These are phyloP conservation scores for Drosophila kanekoi DNA, from an alignment of 2,888 invertebrate species.

Conservation along the genomic window DNA sequence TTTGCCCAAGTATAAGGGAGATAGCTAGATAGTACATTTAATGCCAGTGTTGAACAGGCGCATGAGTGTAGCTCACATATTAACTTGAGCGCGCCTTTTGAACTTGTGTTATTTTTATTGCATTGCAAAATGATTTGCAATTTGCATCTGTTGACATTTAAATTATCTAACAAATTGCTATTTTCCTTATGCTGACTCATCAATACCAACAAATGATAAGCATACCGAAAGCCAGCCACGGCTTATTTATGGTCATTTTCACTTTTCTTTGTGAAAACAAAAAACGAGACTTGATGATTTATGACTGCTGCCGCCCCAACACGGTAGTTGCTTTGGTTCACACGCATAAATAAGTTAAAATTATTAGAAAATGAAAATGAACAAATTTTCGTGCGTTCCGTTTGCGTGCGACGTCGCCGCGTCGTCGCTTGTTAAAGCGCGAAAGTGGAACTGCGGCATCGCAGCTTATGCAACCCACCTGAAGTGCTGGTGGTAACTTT, in stretches of 20 bases:
- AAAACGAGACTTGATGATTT: constrained; percentile 48
- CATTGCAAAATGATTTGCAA: constrained; percentile 13
- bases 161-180: constrained; percentile 10
- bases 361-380: constrained; percentile 56
- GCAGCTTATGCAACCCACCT: constrained; percentile 56
- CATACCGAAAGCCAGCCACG: constrained; percentile 3
- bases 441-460: constrained; percentile 19
- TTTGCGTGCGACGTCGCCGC: constrained; percentile 48
- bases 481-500: constrained; percentile 24
- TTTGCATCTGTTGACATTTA: constrained; percentile 3
- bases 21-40: not conserved
- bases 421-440: constrained; percentile 12
- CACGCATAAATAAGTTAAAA: constrained; percentile 71
- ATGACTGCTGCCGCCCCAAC: constrained; percentile 42
- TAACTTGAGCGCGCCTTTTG: constrained; percentile 11
- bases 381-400: constrained; percentile 17
- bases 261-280: constrained; percentile 17
- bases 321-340: constrained; percentile 50
- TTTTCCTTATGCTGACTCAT: constrained; percentile 10
- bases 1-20: constrained; percentile 6
- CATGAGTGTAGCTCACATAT: not conserved
- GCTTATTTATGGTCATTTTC: constrained; percentile 37
- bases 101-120: constrained; percentile 6
- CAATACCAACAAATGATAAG: constrained; percentile 6
- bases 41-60: constrained; percentile 25